These are phyloP conservation scores for Thecophora atra DNA, from an alignment of 2,888 invertebrate genomes.

Conservation along the genomic window DNA sequence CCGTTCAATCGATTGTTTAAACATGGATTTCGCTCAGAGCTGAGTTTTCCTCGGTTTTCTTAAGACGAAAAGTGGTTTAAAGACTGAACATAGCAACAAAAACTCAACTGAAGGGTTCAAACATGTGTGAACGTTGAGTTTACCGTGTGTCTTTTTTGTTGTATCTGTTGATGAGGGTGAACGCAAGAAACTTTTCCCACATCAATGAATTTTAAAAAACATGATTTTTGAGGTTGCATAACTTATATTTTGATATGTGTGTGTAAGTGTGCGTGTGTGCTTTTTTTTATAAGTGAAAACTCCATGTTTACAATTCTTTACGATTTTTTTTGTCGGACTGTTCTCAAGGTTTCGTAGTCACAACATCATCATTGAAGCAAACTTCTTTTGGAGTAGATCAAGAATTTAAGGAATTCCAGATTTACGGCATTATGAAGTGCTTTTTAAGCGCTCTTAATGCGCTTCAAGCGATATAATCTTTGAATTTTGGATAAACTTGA, in stretches of 20 bases:
- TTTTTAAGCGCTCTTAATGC: no score
- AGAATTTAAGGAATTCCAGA: no score
- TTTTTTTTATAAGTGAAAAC: background rate
- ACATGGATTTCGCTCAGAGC: slow-evolving; percentile 1
- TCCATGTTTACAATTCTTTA: no score
- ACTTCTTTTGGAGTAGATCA: no score
- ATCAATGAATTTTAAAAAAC: slow-evolving; percentile 25
- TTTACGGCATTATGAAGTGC: no score
- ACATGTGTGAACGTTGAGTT: background rate
- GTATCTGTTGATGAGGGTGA: slow-evolving; percentile 1
- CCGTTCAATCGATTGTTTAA: slow-evolving; percentile 46
- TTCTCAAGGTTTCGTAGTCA: background rate
- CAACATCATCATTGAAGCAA: background rate
- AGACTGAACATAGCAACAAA: background rate
- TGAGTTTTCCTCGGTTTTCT: background rate
- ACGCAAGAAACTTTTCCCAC: slow-evolving; percentile 22
- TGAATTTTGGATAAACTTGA: no score
- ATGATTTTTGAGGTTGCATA: background rate
- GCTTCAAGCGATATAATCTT: no score
- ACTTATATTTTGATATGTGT: background rate
- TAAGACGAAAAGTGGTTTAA: background rate
- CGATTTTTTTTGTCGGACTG: background rate
- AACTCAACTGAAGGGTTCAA: no score
- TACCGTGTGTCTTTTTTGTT: background rate
- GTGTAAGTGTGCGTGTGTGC: background rate